These are phyloP conservation scores for Apis cerana DNA, from an alignment of 1,140 invertebrate species.

Conservation along the genomic window DNA sequence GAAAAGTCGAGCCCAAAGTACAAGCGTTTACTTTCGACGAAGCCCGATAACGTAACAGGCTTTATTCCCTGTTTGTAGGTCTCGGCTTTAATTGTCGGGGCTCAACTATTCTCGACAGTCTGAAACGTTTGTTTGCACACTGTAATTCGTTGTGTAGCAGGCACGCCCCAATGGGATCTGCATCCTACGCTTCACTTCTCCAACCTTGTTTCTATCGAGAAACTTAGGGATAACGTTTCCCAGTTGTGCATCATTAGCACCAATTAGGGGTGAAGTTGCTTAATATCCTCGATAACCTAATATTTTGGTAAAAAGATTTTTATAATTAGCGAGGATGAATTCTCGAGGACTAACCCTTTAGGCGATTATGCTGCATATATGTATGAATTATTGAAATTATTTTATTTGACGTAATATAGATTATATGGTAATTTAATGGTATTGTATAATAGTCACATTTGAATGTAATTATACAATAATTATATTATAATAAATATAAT, in stretches of 20 bases:
- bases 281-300: conserved; percentile 4
- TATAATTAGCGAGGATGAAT: too few species aligned
- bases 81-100: conserved; percentile 29
- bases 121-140: conserved; percentile 30
- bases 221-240: conserved; percentile 38
- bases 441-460: too few species aligned
- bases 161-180: conserved; percentile 33
- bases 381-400: too few species aligned
- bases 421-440: too few species aligned
- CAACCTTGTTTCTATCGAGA: conserved; percentile 38
- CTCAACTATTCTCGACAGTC: conserved; percentile 29
- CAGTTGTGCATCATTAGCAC: conserved; percentile 29
- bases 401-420: too few species aligned
- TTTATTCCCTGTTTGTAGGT: conserved; percentile 27
- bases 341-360: too few species aligned
- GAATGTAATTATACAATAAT: too few species aligned
- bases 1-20: background rate
- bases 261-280: conserved; percentile 17
- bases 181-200: conserved; percentile 9
- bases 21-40: background rate
- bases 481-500: too few species aligned
- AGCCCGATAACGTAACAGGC: background rate
- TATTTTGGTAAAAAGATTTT: too few species aligned
- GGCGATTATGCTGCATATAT: too few species aligned
- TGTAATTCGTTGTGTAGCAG: conserved; percentile 29